phyloP scores from a whole-genome alignment of 2,113 vertebrate genomes.

The Nesoenas mayeri region DNA sequence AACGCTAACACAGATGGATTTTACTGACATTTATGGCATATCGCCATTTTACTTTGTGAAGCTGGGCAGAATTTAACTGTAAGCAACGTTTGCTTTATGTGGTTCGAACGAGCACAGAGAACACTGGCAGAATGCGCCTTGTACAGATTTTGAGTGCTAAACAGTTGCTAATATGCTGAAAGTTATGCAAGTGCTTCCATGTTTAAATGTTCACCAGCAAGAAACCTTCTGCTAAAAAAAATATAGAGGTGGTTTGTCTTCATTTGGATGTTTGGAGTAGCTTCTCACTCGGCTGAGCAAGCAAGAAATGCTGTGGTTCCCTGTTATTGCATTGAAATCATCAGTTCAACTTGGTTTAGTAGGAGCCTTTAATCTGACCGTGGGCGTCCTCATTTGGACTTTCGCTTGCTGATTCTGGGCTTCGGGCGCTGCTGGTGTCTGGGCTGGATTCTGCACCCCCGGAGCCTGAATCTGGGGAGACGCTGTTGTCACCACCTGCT shows the following conservation, averaged over 20 bases:
- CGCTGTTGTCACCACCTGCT: constrained; percentile 81
- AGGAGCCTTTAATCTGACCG: constrained; percentile 83
- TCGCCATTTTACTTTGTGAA: background rate
- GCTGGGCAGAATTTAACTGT: background rate
- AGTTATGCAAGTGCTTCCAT: background rate
- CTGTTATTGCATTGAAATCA: background rate
- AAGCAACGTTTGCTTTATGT: background rate
- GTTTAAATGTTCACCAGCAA: constrained; percentile 31
- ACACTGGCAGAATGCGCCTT: background rate
- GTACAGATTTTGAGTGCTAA: background rate
- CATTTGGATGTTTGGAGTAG: constrained; percentile 10
- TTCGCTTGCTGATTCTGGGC: constrained; percentile 76
- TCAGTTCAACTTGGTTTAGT: constrained; percentile 79
- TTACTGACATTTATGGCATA: background rate
- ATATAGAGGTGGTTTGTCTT: background rate
- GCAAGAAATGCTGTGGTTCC: background rate
- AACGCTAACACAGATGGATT: background rate
- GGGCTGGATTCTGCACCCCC: constrained; percentile 83
- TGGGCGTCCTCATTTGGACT: constrained; percentile 77
- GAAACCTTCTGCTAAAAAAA: background rate
- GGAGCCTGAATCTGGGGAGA: constrained; percentile 85
- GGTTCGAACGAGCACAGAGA: constrained; percentile 32
- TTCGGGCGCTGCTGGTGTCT: constrained; percentile 71
- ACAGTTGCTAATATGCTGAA: background rate
- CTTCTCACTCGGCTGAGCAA: constrained; percentile 25